Base-by-base conservation (phyloP, 2,113 vertebrate species). In the Phyllopteryx taeniolatus region DNA sequence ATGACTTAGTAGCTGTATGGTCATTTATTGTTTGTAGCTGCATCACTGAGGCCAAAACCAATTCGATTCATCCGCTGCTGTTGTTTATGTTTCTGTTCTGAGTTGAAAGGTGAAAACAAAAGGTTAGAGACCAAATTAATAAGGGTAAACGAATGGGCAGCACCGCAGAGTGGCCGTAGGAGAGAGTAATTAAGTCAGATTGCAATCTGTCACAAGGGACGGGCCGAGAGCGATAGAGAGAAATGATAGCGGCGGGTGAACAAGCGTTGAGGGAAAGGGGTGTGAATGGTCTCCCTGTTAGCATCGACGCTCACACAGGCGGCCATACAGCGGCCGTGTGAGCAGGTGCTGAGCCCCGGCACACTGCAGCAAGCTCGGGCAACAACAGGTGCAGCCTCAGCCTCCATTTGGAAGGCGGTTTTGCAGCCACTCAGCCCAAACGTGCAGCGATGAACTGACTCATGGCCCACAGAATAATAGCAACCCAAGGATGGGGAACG, bases 281-380 rank as follows among this genome's bases (percentile, higher is more conserved):
- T 81, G 89, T 91, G 89, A 91, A 91, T 91, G 88, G 90, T 85
- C 78, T 85, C 88, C 88, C 89, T 91, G 90, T 91, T 91, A 83
- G 82, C 83, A 80, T 75, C 2, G 79, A 79, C 88, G 83, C 82
- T 84, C 88, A 88, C 84, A 90, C 88, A 90, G 84, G 86, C 90
- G 85, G 82, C 87, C 88, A 89, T 86, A 91, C 90, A 90, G 87
- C 89, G 86, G 87, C 85, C 87, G 81, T 83, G 85, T 33, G 86
- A 91, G 90, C 90, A 91, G 89, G 90, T 91, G 90, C 89, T 88
- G 54, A 86, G 82, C 85, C 90, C 87, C 70, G 69, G 79, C 81
- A 39, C 51, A 8, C 51, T 83, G 80, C 86, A 89, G 85, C 79
- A 71, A 83, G 83, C 62, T 54, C 80, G 73, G 87, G 77, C 79